Evolutionary conservation across 2,797 vertebrate species (phyloP).

Genomic region (Lacerta agilis): DNA sequence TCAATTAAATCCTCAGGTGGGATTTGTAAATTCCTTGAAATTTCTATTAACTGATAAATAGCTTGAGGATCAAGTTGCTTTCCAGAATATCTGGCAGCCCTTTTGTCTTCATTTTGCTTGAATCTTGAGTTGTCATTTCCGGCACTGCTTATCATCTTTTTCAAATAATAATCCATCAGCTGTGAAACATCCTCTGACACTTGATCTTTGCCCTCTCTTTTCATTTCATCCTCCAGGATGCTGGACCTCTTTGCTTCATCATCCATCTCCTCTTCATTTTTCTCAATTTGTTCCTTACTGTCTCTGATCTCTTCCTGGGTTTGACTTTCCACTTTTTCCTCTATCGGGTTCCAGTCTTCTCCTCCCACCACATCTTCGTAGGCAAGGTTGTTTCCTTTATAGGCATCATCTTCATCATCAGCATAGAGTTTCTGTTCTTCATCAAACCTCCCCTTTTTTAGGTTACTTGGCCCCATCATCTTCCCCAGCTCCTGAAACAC

Average conservation of each 20-base stretch:
- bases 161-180: slow-evolving; percentile 88
- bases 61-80: slow-evolving; percentile 83
- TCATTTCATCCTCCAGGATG: slow-evolving; percentile 73
- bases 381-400: slow-evolving; percentile 84
- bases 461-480: slow-evolving; percentile 77
- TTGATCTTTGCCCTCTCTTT: slow-evolving; percentile 77
- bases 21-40: slow-evolving; percentile 92
- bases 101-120: slow-evolving; percentile 81
- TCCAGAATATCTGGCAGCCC: slow-evolving; percentile 68
- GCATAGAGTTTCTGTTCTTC: slow-evolving; percentile 85
- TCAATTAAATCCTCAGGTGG: slow-evolving; percentile 91
- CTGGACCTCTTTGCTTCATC: slow-evolving; percentile 83
- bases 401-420: slow-evolving; percentile 85
- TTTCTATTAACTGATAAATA: slow-evolving; percentile 88
- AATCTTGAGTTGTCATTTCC: slow-evolving; percentile 79
- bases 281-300: slow-evolving; percentile 82
- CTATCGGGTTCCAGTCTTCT: slow-evolving; percentile 88
- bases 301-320: slow-evolving; percentile 89
- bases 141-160: slow-evolving; percentile 82
- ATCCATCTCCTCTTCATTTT: slow-evolving; percentile 81
- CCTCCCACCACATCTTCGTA: slow-evolving; percentile 89
- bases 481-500: slow-evolving; percentile 94
- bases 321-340: slow-evolving; percentile 92
- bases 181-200: slow-evolving; percentile 84
- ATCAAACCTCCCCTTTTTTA: slow-evolving; percentile 83